Conservation (phyloP, 2,888 invertebrate species). For the Drosophila paramelanica region DNA sequence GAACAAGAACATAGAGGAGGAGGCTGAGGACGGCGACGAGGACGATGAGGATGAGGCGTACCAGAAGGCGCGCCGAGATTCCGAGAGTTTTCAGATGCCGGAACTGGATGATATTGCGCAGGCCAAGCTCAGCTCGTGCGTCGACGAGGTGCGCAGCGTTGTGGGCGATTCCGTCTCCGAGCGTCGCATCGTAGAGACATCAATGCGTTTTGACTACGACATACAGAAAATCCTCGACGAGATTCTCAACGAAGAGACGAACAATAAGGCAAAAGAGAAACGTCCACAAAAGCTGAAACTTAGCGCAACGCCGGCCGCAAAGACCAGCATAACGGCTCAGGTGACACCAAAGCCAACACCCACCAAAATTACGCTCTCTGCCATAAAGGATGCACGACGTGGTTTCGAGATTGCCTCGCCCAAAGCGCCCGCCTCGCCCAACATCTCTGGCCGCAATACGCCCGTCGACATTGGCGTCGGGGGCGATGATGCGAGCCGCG, state of each 20-base stretch:
- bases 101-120: slow-evolving; percentile 89
- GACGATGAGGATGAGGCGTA: slow-evolving; percentile 86
- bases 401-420: slow-evolving; percentile 86
- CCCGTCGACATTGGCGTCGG: slow-evolving; percentile 81
- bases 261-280: slow-evolving; percentile 46
- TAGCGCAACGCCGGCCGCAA: slow-evolving; percentile 15
- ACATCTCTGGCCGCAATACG: slow-evolving; percentile 87
- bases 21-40: slow-evolving; percentile 87
- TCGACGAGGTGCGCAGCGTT: slow-evolving; percentile 92
- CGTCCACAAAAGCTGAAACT: slow-evolving; percentile 37
- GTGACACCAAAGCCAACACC: slow-evolving; percentile 28
- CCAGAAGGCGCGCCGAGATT: slow-evolving; percentile 83
- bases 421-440: slow-evolving; percentile 90
- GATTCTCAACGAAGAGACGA: slow-evolving; percentile 87
- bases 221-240: slow-evolving; percentile 90
- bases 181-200: slow-evolving; percentile 89
- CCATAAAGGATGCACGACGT: slow-evolving; percentile 73
- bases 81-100: slow-evolving; percentile 85
- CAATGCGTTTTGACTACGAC: slow-evolving; percentile 90
- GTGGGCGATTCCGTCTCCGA: slow-evolving; percentile 92
- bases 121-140: slow-evolving; percentile 91
- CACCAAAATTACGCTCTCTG: slow-evolving; percentile 65
- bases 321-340: slow-evolving; percentile 27
- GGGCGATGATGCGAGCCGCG: slow-evolving; percentile 62
- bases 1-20: slow-evolving; percentile 90